phyloP scores from a whole-genome alignment of 1,140 invertebrate genomes.

The Penaeus indicus region DNA sequence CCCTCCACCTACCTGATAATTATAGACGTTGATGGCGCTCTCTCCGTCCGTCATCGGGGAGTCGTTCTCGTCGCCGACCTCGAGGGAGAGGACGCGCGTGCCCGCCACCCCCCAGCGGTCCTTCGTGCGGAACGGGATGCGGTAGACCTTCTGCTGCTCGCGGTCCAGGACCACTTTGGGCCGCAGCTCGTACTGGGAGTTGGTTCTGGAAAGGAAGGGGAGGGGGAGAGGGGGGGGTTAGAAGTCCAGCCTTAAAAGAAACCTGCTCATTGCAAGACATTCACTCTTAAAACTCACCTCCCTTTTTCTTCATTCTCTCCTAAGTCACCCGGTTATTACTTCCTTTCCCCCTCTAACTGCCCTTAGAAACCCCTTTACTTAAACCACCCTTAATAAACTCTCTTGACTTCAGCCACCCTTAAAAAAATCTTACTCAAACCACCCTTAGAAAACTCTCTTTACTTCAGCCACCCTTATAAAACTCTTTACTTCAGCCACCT shows the following conservation, averaged over 20 bases:
- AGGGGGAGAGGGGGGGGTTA: background rate
- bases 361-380: too few relatives aligned
- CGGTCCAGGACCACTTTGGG: slow-evolving; percentile 70
- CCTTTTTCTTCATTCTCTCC: too few relatives aligned
- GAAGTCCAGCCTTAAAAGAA: background rate
- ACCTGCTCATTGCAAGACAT: too few relatives aligned
- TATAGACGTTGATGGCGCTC: slow-evolving; percentile 86
- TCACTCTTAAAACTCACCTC: too few relatives aligned
- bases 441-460: too few relatives aligned
- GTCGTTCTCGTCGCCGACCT: slow-evolving; percentile 93
- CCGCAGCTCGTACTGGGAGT: slow-evolving; percentile 64
- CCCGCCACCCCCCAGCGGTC: slow-evolving; percentile 67
- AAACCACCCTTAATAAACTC: too few relatives aligned
- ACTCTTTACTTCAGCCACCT: too few relatives aligned
- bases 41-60: slow-evolving; percentile 82
- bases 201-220: background rate
- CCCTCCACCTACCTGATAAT: slow-evolving; percentile 77
- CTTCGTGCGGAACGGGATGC: slow-evolving; percentile 66
- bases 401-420: too few relatives aligned
- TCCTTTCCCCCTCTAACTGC: too few relatives aligned
- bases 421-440: too few relatives aligned
- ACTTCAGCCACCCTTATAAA: too few relatives aligned
- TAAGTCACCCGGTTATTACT: too few relatives aligned
- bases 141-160: slow-evolving; percentile 69
- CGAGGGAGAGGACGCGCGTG: slow-evolving; percentile 82